A percentile compares a stretch with the other conserved stretches of the same genome.
Evolutionary conservation across 2,113 vertebrate species (phyloP).

Genomic region (Gulo gulo): DNA sequence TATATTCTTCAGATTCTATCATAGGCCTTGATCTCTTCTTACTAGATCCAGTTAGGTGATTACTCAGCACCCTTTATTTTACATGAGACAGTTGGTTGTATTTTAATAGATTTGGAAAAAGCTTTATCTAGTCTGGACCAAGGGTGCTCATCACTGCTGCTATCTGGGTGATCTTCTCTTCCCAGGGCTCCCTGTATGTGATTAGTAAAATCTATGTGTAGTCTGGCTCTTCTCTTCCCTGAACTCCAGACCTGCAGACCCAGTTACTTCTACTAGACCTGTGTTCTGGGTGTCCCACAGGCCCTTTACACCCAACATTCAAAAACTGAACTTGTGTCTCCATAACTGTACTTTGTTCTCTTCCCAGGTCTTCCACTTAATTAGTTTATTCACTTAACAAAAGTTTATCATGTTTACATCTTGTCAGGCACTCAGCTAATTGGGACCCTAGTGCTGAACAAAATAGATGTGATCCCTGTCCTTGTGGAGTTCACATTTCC

Average conservation of each 20-base stretch:
- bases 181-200: neutral
- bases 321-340: neutral
- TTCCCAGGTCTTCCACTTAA: neutral
- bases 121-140: neutral
- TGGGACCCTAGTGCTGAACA: neutral
- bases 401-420: neutral
- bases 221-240: neutral
- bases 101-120: constrained; percentile 24
- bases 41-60: neutral
- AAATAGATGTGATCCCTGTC: neutral
- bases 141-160: neutral
- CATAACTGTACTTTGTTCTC: neutral
- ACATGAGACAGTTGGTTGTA: neutral
- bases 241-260: neutral
- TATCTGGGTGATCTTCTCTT: neutral
- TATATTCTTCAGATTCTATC: neutral
- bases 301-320: neutral
- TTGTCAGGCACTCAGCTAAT: neutral
- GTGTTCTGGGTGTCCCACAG: neutral
- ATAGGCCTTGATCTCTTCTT: neutral
- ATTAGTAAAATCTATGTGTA: neutral
- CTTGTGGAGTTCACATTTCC: neutral
- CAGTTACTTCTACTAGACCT: neutral
- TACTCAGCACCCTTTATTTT: neutral
- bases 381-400: constrained; percentile 31